phyloP scores from a whole-genome alignment of 2,888 invertebrate genomes.

The Pediacus dermestoides region DNA sequence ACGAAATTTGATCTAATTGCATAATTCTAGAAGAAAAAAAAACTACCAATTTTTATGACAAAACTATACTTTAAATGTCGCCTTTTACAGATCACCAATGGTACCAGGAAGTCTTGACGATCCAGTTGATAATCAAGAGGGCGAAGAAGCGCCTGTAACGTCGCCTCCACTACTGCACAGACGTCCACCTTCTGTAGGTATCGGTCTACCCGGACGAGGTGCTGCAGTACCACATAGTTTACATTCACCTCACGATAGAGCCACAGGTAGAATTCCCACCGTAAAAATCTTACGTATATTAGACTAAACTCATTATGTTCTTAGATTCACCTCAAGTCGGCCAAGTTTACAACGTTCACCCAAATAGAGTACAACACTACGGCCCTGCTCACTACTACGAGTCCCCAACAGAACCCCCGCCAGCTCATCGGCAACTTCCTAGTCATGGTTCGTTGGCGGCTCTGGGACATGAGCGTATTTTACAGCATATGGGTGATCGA shows the following conservation, averaged over 20 bases:
- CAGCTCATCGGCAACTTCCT: constrained; percentile 54
- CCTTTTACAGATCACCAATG: constrained; percentile 47
- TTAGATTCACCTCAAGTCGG: constrained; percentile 66
- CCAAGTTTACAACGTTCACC: constrained; percentile 57
- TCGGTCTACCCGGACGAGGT: constrained; percentile 50
- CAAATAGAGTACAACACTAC: constrained; percentile 52
- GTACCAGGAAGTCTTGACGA: constrained; percentile 53
- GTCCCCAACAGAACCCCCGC: constrained; percentile 59
- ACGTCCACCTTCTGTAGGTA: constrained; percentile 55
- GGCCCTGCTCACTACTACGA: constrained; percentile 55
- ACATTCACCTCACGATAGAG: constrained; percentile 67
- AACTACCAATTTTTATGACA: constrained; percentile 9
- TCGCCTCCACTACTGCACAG: constrained; percentile 70
- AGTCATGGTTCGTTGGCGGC: constrained; percentile 47
- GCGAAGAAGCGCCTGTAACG: constrained; percentile 49
- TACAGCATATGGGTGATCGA: constrained; percentile 42
- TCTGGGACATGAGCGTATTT: constrained; percentile 44
- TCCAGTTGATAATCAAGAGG: constrained; percentile 45
- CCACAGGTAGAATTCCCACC: constrained; percentile 53
- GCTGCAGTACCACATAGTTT: constrained; percentile 65
- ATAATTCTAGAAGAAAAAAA: too few species aligned
- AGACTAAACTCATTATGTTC: constrained; percentile 14
- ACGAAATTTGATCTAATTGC: too few species aligned
- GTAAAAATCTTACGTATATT: background rate
- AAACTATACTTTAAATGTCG: background rate